A percentile compares a stretch with the other conserved stretches of the same genome.
Evolutionary conservation across 2,113 vertebrate genomes (phyloP).

Genomic region (Entelurus aequoreus): DNA sequence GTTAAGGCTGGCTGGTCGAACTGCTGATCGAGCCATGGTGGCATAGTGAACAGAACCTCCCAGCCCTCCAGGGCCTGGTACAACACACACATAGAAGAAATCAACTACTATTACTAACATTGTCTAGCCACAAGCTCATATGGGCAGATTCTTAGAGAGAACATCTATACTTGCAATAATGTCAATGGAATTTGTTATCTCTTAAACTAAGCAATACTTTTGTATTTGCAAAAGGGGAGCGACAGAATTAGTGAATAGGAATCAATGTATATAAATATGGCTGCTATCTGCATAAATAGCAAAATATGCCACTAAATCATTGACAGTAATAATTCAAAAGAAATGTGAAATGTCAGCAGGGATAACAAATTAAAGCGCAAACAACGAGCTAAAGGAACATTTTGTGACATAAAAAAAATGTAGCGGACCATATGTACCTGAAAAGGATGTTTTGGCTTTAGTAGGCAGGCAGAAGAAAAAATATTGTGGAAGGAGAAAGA

Average conservation of each 20-base stretch:
- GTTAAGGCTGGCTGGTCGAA: constrained; percentile 93
- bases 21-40: constrained; percentile 93
- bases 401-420: constrained; percentile 9
- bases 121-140: background rate
- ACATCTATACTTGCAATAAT: background rate
- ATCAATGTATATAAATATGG: background rate
- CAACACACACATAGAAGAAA: constrained; percentile 6
- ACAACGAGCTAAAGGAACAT: background rate
- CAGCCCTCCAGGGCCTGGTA: constrained; percentile 85
- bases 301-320: background rate
- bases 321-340: no score
- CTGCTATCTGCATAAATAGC: background rate
- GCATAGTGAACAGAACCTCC: constrained; percentile 96
- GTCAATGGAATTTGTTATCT: background rate
- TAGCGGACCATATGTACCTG: constrained; percentile 54
- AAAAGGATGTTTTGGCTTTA: constrained; percentile 55
- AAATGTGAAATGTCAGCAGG: background rate
- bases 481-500: constrained; percentile 33
- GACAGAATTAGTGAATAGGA: background rate
- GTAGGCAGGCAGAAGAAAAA: constrained; percentile 51
- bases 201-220: background rate
- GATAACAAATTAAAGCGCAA: background rate
- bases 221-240: background rate
- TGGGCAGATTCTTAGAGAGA: no score
- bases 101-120: background rate